A percentile compares a stretch with the other conserved stretches of the same genome.
Evolutionary conservation across 64 coral and sea anemone genomes (phyloP).

Genomic region (Platygyra sinensis): DNA sequence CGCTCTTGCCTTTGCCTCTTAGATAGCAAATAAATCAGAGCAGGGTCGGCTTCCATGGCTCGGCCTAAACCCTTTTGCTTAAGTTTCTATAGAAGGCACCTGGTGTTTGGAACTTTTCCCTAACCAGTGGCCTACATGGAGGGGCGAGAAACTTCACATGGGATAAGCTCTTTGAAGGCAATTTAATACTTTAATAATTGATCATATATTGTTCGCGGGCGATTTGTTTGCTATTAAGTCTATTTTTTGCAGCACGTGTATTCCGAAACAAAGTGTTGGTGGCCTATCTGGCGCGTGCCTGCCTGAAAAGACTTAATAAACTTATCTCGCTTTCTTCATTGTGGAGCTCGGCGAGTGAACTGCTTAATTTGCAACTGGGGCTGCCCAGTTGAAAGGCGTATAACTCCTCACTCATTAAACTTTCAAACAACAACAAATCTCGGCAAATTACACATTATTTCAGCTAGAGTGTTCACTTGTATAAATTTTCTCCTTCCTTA

Average conservation of each 20-base stretch:
- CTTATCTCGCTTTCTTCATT: constrained; percentile 8
- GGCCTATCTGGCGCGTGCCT: constrained; percentile 30
- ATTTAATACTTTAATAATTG: constrained; percentile 89
- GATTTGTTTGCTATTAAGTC: constrained; percentile 76
- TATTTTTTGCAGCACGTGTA: constrained; percentile 78
- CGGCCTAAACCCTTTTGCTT: constrained; percentile 42
- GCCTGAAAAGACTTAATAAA: constrained; percentile 56
- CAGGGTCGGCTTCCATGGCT: constrained; percentile 23
- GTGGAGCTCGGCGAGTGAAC: background rate
- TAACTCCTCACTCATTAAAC: constrained; percentile 70
- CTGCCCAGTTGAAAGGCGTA: constrained; percentile 47
- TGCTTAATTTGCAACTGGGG: constrained; percentile 41
- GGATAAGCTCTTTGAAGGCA: constrained; percentile 85
- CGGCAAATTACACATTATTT: constrained; percentile 78
- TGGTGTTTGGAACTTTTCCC: constrained; percentile 45
- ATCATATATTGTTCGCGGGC: constrained; percentile 69
- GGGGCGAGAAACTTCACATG: constrained; percentile 56
- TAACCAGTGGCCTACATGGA: constrained; percentile 77
- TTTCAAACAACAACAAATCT: constrained; percentile 66
- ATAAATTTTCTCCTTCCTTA: constrained; percentile 58
- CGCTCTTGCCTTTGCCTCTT: constrained; percentile 29
- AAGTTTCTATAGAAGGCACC: constrained; percentile 92
- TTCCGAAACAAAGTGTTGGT: constrained; percentile 70
- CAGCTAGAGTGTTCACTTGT: constrained; percentile 66
- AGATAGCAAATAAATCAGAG: constrained; percentile 44